Base-by-base conservation (phyloP, 92 coral and sea anemone genomes). In the Palythoa grandiflora region DNA sequence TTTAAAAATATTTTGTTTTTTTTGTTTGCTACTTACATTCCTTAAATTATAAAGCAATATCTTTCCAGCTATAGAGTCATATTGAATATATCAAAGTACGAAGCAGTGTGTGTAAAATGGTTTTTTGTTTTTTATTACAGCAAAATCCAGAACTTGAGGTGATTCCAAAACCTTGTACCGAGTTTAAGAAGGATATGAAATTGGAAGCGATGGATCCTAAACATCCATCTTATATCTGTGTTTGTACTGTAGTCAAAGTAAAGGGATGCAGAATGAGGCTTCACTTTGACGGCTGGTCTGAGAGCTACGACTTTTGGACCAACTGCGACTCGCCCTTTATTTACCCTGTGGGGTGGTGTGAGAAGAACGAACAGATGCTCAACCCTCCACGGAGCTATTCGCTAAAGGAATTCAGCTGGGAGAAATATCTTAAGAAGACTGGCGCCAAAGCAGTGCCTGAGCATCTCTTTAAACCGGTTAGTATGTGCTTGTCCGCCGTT, bases 221-320 rank as follows among this genome's bases (percentile, higher is more conserved):
- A 39, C 99, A 97, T 57, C 99, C 99, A 6, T 96, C 99, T 0
- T 97, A 91, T 83, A 91, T 97, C 88, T 97, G 99, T 88, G 99
- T 97, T 48, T 96, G 98, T 35, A 97, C 99, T 3, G 90, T 97
- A 15, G 99, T 96, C 13, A 92, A 93, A n/a, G 98, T 97, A 9
- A 96, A 96, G 88, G 99, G 99, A 12, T 93, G 95, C 5, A 92
- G 99, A 6, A 66, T 97, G 84, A 86, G 99, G 71, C 90, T 97
- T 61, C 99, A 97, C 87, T 97, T 97, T 76, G 99, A 97, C 53
- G 99, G 99, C 50, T 97, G 99, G 99, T 97, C 99, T 5, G 99
- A 97, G 88, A 97, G 99, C 87, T 97, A 97, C 47, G 99, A 97
- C 71, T 97, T 97, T 79, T 97, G 99, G 99, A 94, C 98, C 60